Base-by-base conservation (phyloP, 1,140 invertebrate species). In the Tyrophagus putrescentiae region DNA sequence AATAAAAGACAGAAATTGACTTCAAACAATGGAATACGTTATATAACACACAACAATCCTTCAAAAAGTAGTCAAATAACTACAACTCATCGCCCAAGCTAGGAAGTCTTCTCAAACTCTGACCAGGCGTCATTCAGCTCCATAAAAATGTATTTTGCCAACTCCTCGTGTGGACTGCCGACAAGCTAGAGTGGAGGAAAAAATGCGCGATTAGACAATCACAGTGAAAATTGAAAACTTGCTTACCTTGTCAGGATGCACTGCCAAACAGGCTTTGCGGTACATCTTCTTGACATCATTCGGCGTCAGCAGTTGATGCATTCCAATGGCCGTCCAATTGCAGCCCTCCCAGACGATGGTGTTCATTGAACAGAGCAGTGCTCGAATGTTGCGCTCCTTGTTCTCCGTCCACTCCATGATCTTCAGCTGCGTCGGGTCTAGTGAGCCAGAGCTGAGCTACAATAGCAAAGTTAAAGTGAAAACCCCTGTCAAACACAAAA, bases 81-180 rank as follows among this genome's bases (percentile, higher is more conserved):
- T n/a, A n/a, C n/a, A n/a, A n/a, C n/a, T n/a, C n/a, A n/a, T n/a
- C n/a, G n/a, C n/a, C n/a, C n/a, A n/a, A n/a, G n/a, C n/a, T n/a
- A n/a, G n/a, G n/a, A n/a, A n/a, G n/a, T 54, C 54, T 87, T 89
- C 73, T 98, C 93, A 73, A 98, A 99, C 69, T 93, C 87, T 64
- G 82, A 84, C 92, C 94, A 98, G 11, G 94, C 93, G 70, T 97
- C 95, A 75, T 96, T 98, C 63, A 99, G 75, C 76, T 98, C 94
- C 81, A 97, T 94, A 75, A 98, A 98, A 68, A 98, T 93, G 68
- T 95, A 72, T 75, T 93, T 95, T 11, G 96, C 94, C 68, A 98
- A 77, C 65, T 84, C 82, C 73, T 93, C 89, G 69, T 92, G 87
- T 32, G 80, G 78, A 1, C 86, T 89, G 33, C 87, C 88, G 64